phyloP scores from a whole-genome alignment of 2,797 vertebrate genomes.

The Chanos chanos region DNA sequence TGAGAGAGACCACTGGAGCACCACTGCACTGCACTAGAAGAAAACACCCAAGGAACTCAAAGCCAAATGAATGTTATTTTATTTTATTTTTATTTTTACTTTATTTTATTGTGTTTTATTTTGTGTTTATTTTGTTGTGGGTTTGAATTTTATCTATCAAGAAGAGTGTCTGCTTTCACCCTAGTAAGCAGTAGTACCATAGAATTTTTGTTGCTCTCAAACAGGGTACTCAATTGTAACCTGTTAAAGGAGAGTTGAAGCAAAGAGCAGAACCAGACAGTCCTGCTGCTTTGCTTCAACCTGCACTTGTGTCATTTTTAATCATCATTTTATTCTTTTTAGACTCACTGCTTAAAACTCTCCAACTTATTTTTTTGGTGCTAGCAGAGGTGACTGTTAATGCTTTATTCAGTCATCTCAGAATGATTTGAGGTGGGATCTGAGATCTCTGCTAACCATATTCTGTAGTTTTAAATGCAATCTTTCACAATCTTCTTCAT shows the following conservation, averaged over 20 bases:
- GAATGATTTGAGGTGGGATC: conserved; percentile 30
- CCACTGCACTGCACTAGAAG: conserved; percentile 73
- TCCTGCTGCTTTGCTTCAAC: conserved; percentile 19
- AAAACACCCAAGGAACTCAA: conserved; percentile 64
- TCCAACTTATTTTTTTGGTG: conserved; percentile 56
- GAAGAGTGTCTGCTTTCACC: conserved; percentile 36
- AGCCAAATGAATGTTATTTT: conserved; percentile 75
- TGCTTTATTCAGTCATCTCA: conserved; percentile 39
- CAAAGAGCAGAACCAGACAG: conserved; percentile 30
- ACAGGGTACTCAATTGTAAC: conserved; percentile 21
- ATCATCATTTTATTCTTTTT: conserved; percentile 15
- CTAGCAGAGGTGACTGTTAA: conserved; percentile 51
- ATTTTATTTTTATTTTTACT: conserved; percentile 48
- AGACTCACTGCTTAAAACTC: conserved; percentile 37
- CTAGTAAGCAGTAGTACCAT: conserved; percentile 23
- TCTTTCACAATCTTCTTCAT: conserved; percentile 14
- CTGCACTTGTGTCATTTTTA: conserved; percentile 30
- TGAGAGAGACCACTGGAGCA: conserved; percentile 75
- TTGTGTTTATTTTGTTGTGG: conserved; percentile 53
- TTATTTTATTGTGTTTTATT: conserved; percentile 57
- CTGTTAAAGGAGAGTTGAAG: conserved; percentile 21
- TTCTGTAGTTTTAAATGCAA: no score
- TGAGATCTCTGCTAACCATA: no score
- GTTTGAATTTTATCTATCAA: conserved; percentile 50
- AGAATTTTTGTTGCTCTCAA: no score